Base-by-base conservation (phyloP, 92 coral and sea anemone genomes). In the Siderastrea radians region DNA sequence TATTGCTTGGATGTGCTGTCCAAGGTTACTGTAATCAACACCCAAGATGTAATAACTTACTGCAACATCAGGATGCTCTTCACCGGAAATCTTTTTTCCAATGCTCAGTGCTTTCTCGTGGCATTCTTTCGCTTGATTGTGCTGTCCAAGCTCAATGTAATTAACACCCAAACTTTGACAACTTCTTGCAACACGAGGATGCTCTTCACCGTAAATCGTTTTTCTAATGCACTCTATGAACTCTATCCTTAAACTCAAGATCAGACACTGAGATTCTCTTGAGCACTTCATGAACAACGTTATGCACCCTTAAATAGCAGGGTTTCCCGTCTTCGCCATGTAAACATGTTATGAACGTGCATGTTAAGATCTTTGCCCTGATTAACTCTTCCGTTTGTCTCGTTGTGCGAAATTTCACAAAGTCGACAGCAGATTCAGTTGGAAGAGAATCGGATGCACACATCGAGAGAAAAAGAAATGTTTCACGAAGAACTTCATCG, bases 401-500 rank as follows among this genome's bases (percentile, higher is more conserved):
- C 53, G 82, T 60, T 17, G 59, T 55, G 54, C 77, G 64, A 7
- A 7, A n/a, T 6, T 46, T 47, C 13, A 80, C 82, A 52, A 78
- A 90, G 17, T 65, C 47, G 3, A 82, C 63, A 61, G 67, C 82
- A 55, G 74, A 51, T 55, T 72, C 59, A 59, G 61, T 15, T 72
- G 90, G 76, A 19, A 85, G 15, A 74, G 67, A 19, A 79, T 74
- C 86, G 11, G 70, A 64, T 1, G 87, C 86, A 45, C 73, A 63
- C 1, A 49, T 14, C 7, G 92, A 76, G 6, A 90, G 45, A 54
- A 90, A 91, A 19, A 65, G 59, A 74, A 91, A 82, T 8, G 74
- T 50, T 50, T 77, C 60, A 7, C 63, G 47, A 65, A 91, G 59
- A 45, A 81, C 85, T 52, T 44, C 47, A 75, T 87, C 81, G 11